These are phyloP conservation scores for Campoletis sonorensis DNA, from an alignment of 1,140 invertebrate genomes.

Conservation along the genomic window DNA sequence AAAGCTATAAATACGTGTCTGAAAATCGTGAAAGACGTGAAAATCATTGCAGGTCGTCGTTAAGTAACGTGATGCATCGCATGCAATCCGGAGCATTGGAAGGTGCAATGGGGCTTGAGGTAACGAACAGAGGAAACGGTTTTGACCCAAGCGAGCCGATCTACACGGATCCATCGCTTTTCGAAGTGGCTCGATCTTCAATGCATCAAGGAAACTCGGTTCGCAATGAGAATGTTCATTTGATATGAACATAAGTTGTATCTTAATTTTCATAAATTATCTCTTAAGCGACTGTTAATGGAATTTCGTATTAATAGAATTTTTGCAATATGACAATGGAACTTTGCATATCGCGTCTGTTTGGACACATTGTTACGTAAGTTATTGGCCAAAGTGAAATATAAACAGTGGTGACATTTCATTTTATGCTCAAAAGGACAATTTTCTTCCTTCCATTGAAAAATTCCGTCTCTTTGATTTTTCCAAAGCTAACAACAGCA, in stretches of 20 bases:
- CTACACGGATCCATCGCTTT: conserved; percentile 93
- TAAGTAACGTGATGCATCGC: conserved; percentile 68
- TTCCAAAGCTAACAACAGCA: too few species aligned
- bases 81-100: conserved; percentile 64
- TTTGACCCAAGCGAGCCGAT: conserved; percentile 93
- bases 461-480: too few species aligned
- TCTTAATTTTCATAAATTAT: too few species aligned
- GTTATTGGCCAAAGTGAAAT: too few species aligned
- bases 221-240: conserved; percentile 68
- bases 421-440: too few species aligned
- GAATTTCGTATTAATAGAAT: too few species aligned
- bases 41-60: conserved; percentile 63
- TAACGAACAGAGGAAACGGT: conserved; percentile 62
- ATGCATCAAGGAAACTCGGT: conserved; percentile 77
- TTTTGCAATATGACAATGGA: too few species aligned
- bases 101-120: conserved; percentile 66
- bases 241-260: conserved; percentile 61
- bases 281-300: too few species aligned
- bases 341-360: too few species aligned
- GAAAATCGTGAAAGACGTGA: conserved; percentile 15
- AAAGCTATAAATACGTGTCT: background rate
- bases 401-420: too few species aligned
- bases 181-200: conserved; percentile 85
- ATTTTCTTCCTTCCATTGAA: too few species aligned
- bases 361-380: too few species aligned